Evolutionary conservation across 2,888 invertebrate genomes (phyloP).

Genomic region (Drosophila pseudotalamancana): DNA sequence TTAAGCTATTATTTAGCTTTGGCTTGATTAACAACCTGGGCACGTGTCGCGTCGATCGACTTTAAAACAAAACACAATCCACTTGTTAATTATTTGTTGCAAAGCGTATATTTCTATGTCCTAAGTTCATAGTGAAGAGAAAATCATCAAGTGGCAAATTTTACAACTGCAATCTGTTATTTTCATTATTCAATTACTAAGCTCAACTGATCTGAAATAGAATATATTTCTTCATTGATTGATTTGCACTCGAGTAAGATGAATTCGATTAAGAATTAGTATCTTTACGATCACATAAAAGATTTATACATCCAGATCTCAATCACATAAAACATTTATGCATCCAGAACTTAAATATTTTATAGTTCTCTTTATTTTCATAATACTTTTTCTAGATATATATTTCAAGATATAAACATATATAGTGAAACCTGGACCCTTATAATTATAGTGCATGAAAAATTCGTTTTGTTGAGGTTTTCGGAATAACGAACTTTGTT

Average conservation of each 20-base stretch:
- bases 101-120: neutral
- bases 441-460: no score
- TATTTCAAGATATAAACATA: no score
- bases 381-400: no score
- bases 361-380: no score
- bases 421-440: no score
- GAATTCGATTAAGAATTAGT: no score
- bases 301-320: no score
- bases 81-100: conserved; percentile 31
- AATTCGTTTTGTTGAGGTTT: no score
- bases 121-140: neutral
- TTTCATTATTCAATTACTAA: neutral
- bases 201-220: neutral
- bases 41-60: conserved; percentile 33
- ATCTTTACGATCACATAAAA: no score
- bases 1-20: conserved; percentile 37
- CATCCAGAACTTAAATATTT: neutral
- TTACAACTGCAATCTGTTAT: neutral
- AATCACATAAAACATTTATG: neutral
- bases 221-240: neutral
- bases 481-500: no score
- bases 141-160: neutral
- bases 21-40: conserved; percentile 39
- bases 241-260: neutral
- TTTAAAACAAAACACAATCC: conserved; percentile 10